These are phyloP conservation scores for Cephonodes hylas DNA, from an alignment of 2,888 invertebrate genomes.

Conservation along the genomic window DNA sequence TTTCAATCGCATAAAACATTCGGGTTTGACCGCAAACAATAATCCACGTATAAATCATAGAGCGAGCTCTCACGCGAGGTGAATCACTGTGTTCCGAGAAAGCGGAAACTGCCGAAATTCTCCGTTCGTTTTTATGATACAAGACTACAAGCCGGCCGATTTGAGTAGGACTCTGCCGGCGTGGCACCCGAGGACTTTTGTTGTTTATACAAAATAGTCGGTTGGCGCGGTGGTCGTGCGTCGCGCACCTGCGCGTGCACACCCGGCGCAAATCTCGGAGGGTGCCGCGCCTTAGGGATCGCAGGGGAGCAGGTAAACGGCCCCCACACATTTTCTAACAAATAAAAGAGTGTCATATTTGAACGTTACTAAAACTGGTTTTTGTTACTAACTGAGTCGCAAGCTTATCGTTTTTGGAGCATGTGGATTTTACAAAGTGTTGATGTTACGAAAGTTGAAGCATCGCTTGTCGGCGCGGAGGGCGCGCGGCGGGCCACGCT, in stretches of 20 bases:
- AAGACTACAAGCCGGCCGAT: constrained; percentile 60
- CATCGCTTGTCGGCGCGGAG: constrained; percentile 30
- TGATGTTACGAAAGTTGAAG: constrained; percentile 12
- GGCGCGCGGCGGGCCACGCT: constrained; percentile 7
- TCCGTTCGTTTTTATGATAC: constrained; percentile 64
- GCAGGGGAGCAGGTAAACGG: constrained; percentile 69
- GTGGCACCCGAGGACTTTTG: constrained; percentile 42
- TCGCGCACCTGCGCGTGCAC: constrained; percentile 70
- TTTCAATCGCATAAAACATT: constrained; percentile 56
- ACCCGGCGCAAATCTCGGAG: constrained; percentile 74
- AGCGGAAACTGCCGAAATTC: constrained; percentile 76
- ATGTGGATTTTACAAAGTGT: constrained; percentile 1
- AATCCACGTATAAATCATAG: constrained; percentile 69
- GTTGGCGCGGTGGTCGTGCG: constrained; percentile 59
- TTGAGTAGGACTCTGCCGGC: constrained; percentile 43
- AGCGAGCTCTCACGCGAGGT: constrained; percentile 63
- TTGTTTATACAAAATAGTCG: constrained; percentile 61
- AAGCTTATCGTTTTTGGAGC: constrained; percentile 8
- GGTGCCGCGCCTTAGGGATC: constrained; percentile 50
- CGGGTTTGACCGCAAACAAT: constrained; percentile 61
- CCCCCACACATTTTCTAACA: constrained; percentile 38
- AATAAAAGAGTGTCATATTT: constrained; percentile 39
- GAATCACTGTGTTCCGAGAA: constrained; percentile 74
- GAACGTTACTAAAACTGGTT: constrained; percentile 44
- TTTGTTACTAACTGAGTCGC: constrained; percentile 20